Conservation (phyloP, 2,888 invertebrate genomes). For the Napeogenes sylphis region DNA sequence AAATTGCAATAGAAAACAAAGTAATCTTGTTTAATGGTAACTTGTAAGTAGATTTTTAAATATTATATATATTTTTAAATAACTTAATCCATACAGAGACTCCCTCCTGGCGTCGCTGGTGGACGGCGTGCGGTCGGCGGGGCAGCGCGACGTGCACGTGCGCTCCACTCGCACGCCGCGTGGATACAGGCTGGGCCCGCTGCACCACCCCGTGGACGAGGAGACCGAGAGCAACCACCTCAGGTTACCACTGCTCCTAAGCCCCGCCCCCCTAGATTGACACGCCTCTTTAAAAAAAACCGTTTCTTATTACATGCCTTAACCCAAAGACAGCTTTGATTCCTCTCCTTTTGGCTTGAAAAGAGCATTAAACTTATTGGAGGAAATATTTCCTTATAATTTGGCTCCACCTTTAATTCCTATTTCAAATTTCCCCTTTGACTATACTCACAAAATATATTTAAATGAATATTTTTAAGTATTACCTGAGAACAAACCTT, state of each 20-base stretch:
- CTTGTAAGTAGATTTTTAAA: not conserved
- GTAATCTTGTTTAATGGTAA: too few species aligned
- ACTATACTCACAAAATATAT: too few species aligned
- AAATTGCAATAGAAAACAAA: too few species aligned
- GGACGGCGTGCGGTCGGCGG: conserved; percentile 97
- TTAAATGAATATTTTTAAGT: too few species aligned
- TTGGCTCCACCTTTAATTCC: not conserved
- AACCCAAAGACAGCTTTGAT: too few species aligned
- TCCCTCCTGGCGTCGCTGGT: conserved; percentile 95
- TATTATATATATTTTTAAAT: not conserved
- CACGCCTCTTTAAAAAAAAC: not conserved
- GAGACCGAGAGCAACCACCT: conserved; percentile 96
- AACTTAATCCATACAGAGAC: conserved; percentile 80
- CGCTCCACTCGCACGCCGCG: conserved; percentile 88
- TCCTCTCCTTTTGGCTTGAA: too few species aligned
- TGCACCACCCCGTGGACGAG: conserved; percentile 94
- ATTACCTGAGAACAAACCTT: too few species aligned
- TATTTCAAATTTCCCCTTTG: too few species aligned
- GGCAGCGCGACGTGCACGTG: conserved; percentile 97
- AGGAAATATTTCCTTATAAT: not conserved
- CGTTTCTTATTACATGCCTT: not conserved
- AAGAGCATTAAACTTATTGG: too few species aligned
- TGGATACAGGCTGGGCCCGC: conserved; percentile 92
- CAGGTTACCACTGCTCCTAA: conserved; percentile 61
- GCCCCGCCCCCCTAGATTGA: not conserved